These are phyloP conservation scores for Toxotes lorentzi DNA, from an alignment of 2,797 vertebrate genomes.

Conservation along the genomic window DNA sequence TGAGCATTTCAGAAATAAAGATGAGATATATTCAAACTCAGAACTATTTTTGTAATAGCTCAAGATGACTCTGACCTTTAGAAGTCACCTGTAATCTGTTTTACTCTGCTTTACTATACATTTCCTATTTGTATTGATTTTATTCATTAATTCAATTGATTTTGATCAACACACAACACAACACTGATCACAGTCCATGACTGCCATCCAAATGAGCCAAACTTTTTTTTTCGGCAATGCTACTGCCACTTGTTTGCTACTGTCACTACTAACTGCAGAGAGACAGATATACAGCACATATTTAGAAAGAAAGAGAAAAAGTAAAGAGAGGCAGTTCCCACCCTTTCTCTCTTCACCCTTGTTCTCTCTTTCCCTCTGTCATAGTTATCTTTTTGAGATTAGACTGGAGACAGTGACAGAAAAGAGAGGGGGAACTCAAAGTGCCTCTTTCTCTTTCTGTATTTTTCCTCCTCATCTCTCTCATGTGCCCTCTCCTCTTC, in stretches of 20 bases:
- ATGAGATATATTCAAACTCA: background rate
- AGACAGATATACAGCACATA: slow-evolving; percentile 22
- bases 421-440: slow-evolving; percentile 52
- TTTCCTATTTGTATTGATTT: background rate
- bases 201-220: background rate
- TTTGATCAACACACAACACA: background rate
- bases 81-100: background rate
- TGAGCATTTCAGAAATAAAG: background rate
- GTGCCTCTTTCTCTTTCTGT: slow-evolving; percentile 24
- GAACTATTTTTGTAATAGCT: background rate
- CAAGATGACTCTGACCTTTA: background rate
- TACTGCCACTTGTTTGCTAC: background rate
- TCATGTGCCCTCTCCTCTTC: slow-evolving; percentile 26
- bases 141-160: background rate
- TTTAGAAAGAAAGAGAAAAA: slow-evolving; percentile 41
- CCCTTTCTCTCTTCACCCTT: slow-evolving; percentile 39
- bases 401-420: slow-evolving; percentile 72
- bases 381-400: slow-evolving; percentile 79
- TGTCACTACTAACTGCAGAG: slow-evolving; percentile 22
- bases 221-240: background rate
- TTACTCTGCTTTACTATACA: background rate
- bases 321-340: slow-evolving; percentile 42
- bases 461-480: slow-evolving; percentile 18
- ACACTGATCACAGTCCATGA: background rate
- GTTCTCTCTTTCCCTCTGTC: slow-evolving; percentile 63